Base-by-base conservation (phyloP, 2,797 vertebrate species). In the Masticophis lateralis region DNA sequence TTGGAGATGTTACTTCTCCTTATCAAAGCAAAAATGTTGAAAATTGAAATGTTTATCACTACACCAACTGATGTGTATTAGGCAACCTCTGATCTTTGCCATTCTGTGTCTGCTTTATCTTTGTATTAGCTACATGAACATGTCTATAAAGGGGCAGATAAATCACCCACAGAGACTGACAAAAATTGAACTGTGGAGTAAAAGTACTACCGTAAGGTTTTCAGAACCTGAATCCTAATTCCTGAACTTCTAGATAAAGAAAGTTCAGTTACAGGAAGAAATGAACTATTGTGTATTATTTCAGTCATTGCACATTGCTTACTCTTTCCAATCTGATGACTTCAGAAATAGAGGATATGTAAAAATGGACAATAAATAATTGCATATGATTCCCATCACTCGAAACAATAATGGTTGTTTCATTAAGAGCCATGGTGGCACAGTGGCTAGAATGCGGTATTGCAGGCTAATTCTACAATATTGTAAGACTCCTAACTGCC, bases 1-100 rank as follows among this genome's bases (percentile, higher is more conserved):
- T 57, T 14, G 16, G 56, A 57, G 3, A 57, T 57, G 14, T 57
- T 57, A 57, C 14, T 57, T 57, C 56, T 57, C 56, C 14, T 57
- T 57, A 57, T 57, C 56, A 57, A 57, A 57, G 56, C 56, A 57
- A 57, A 57, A 57, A 27, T 4, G 7, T 57, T 69, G 90, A 25
- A 7, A 89, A 27, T 56, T 74, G 57, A 69, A 86, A 55, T 5
- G 60, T 74, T 94, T 91, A 86, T 69, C 43, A 69, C 94, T 53
- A 87, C 90, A 93, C 93, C 92, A 92, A 92, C 28, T 25, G 94
- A 88, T 55, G 94, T 94, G 56, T 90, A 91, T 89, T 16, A 91
- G 92, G 59, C 0, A 0, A 32, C 86, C 9, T 6, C 28, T 0
- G 4, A 51, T 43, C 95, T 55, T 18, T 10, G 22, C 59, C 86